Evolutionary conservation across 2,113 vertebrate species (phyloP), one percentile per base, ranked within the genome.

Genomic region (Setophaga petechia): DNA sequence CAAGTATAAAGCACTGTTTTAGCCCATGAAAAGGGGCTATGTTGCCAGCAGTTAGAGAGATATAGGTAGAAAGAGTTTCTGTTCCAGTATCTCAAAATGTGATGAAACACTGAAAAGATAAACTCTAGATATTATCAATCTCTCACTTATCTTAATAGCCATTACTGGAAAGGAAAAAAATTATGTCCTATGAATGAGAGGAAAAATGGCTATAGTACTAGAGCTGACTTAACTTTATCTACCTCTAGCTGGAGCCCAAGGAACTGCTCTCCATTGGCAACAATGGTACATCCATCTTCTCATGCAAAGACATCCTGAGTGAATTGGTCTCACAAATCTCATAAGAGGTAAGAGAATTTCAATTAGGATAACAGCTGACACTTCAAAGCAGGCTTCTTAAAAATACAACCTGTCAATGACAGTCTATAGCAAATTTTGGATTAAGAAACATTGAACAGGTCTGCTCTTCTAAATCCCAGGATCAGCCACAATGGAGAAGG

Each of bases 391-490:
- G 47, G 35, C 31, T 88, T 90, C 79, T 93, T 77, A 55, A 80
- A 83, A 88, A 86, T 47, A 67, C 71, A 74, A 75, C 75, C 52
- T 88, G 65, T 30, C 94, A 94, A 67, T 77, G 51, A 72, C 39
- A 84, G 65, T 78, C 68, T 76, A 84, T 87, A 81, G n/a, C 27
- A 78, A 92, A 78, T 51, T 90, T 57, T 65, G 52, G 68, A 90
- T 94, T 94, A 92, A 89, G 87, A 89, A 96, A 92, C 74, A 57
- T 37, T 74, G 76, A 55, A 84, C 27, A 75, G 69, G 24, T 68
- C 88, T 92, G 44, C 43, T 93, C 63, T 80, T 88, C 85, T 73
- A 94, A 95, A 90, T 93, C 92, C 71, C n/a, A 79, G 78, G 78
- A 84, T 94, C 78, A 82, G 75, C 52, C 82, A 85, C 92, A 94